Base-by-base conservation (phyloP, 2,797 vertebrate genomes). In the Allobates femoralis region DNA sequence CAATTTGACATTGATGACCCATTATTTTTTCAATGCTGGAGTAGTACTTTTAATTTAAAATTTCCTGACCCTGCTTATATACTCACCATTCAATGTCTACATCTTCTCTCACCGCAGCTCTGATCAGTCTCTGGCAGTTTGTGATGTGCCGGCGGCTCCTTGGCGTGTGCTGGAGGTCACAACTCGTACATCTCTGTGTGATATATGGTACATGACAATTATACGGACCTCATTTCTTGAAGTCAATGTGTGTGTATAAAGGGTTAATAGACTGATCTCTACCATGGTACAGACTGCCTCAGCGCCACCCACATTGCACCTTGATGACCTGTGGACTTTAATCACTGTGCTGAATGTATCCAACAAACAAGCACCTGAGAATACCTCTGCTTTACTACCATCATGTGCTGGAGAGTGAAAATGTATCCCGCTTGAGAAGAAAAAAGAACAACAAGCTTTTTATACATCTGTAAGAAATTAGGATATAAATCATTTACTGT, bases 251-350 rank as follows among this genome's bases (percentile, higher is more conserved):
- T n/a, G 1, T 50, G 4, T 16, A 74, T 2, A 50, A 46, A 26
- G 69, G 37, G 69, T 46, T 46, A 74, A 46, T 50, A 74, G 69
- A 26, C 21, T 5, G 3, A n/a, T 12, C 32, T 73, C 1, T 71
- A 15, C 41, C 84, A 85, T 73, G 55, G 66, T 50, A 74, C 84
- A 62, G 55, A 3, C 66, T 80, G 67, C 34, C 84, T 85, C 84
- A 34, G 62, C 77, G 28, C 51, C 66, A 12, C 77, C 34, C 55
- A 50, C 76, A 26, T 15, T 50, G 56, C 23, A 53, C 77, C 46
- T 77, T 3, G 26, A 60, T 62, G 53, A 80, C 77, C 77, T 56
- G n/a, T 80, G 84, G 76, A 85, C 84, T 85, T 85, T 85, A 58
- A 71, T 50, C 84, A 51, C 51, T 10, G 12, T 26, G 37, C 50